Conservation (phyloP, 2,797 vertebrate genomes). For the Arnoldichthys spilopterus region DNA sequence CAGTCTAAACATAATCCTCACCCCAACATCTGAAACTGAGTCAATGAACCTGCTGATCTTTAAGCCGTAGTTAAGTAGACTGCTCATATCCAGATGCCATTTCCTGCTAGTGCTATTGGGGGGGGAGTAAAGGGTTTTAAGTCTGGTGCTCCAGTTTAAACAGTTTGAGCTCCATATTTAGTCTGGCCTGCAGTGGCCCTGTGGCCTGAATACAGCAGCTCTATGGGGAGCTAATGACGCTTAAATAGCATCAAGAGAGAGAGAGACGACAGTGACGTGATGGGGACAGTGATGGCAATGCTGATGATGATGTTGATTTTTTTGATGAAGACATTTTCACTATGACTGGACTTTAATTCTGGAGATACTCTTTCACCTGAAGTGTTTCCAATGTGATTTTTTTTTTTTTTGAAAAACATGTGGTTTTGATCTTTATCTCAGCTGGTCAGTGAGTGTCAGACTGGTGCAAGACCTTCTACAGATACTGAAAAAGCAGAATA, state of each 20-base stretch:
- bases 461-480: slow-evolving; percentile 15
- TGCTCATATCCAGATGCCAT: slow-evolving; percentile 4
- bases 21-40: too few relatives aligned
- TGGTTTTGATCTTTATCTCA: not conserved
- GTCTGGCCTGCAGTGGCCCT: slow-evolving; percentile 46
- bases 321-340: not conserved
- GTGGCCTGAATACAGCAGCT: slow-evolving; percentile 62
- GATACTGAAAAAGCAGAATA: slow-evolving; percentile 55
- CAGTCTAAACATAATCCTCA: not conserved
- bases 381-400: not conserved
- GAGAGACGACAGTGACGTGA: not conserved
- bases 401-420: not conserved
- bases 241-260: slow-evolving; percentile 29
- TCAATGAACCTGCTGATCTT: not conserved
- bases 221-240: slow-evolving; percentile 23
- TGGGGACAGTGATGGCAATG: not conserved
- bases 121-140: slow-evolving; percentile 31
- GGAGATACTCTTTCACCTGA: not conserved
- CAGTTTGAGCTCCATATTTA: slow-evolving; percentile 48
- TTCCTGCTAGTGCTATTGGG: not conserved
- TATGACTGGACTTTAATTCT: too few relatives aligned
- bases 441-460: not conserved
- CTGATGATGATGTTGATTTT: not conserved
- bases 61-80: not conserved
- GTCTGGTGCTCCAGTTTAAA: slow-evolving; percentile 48